Conservation (phyloP, 2,888 invertebrate species). For the Tholera decimalis region DNA sequence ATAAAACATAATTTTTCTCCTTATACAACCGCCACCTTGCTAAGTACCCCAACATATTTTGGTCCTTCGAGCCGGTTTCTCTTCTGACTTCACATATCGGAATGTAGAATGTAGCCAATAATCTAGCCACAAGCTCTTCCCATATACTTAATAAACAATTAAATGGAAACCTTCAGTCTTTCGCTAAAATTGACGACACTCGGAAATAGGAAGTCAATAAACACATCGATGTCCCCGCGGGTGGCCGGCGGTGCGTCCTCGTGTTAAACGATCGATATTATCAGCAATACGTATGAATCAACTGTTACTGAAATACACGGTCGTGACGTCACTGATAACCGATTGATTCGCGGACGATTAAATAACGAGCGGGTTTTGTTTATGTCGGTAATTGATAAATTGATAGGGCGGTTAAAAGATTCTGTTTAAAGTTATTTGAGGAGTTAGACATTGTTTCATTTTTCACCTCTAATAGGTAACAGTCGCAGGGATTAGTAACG, state of each 20-base stretch:
- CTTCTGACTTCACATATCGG: too few relatives aligned
- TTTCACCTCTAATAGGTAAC: too few relatives aligned
- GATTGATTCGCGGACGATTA: constrained; percentile 24
- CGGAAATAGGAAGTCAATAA: constrained; percentile 45
- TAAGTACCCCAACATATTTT: too few relatives aligned
- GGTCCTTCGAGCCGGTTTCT: too few relatives aligned
- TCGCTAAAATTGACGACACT: constrained; percentile 37
- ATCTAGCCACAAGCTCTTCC: too few relatives aligned
- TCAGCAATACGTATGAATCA: constrained; percentile 50
- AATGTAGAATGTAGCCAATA: too few relatives aligned
- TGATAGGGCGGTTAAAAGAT: background rate
- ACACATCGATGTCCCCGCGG: constrained; percentile 52
- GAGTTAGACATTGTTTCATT: background rate
- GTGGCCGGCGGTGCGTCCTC: constrained; percentile 41
- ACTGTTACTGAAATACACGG: constrained; percentile 39
- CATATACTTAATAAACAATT: too few relatives aligned
- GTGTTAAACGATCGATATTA: constrained; percentile 63
- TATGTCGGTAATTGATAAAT: constrained; percentile 8
- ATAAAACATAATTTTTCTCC: too few relatives aligned
- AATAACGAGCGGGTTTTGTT: background rate
- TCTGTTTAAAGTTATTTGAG: background rate
- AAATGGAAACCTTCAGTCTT: constrained; percentile 3
- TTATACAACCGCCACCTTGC: too few relatives aligned
- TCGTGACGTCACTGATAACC: constrained; percentile 20
- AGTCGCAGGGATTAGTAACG: background rate